Evolutionary conservation across 2,113 vertebrate genomes (phyloP).

Genomic region (Cichladusa arquata): DNA sequence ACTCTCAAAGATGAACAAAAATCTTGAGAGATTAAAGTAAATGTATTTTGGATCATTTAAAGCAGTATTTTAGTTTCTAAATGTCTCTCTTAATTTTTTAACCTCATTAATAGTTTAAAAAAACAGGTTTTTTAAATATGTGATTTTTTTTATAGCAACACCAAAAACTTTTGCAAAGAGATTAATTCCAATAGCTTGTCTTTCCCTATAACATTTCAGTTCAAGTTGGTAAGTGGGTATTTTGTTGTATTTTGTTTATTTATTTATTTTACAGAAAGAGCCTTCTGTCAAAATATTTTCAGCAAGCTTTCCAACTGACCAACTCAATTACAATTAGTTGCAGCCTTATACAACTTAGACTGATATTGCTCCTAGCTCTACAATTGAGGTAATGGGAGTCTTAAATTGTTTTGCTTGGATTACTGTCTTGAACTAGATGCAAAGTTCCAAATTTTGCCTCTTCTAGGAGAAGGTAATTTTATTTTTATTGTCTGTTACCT

Average conservation of each 20-base stretch:
- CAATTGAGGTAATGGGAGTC: not conserved
- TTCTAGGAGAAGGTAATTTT: not conserved
- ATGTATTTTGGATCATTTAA: not conserved
- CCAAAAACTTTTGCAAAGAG: not conserved
- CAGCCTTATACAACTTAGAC: not conserved
- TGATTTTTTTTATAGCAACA: not conserved
- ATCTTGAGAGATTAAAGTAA: not conserved
- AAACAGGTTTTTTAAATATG: not conserved
- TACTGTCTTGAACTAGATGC: not conserved
- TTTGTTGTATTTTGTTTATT: not conserved
- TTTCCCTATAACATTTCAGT: not conserved
- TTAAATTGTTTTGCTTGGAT: not conserved
- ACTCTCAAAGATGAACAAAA: not conserved
- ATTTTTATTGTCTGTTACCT: not conserved
- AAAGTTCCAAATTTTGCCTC: not conserved
- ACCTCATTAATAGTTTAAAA: not conserved
- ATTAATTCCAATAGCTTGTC: not conserved
- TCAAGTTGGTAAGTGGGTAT: not conserved
- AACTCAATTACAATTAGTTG: not conserved
- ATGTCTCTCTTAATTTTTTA: not conserved
- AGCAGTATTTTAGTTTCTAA: not conserved
- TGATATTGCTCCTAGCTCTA: not conserved
- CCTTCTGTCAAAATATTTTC: not conserved
- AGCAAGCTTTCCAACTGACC: not conserved
- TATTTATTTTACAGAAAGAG: not conserved